Evolutionary conservation across 1,140 invertebrate genomes (phyloP).

Genomic region (Pseudachorutes palmiensis): DNA sequence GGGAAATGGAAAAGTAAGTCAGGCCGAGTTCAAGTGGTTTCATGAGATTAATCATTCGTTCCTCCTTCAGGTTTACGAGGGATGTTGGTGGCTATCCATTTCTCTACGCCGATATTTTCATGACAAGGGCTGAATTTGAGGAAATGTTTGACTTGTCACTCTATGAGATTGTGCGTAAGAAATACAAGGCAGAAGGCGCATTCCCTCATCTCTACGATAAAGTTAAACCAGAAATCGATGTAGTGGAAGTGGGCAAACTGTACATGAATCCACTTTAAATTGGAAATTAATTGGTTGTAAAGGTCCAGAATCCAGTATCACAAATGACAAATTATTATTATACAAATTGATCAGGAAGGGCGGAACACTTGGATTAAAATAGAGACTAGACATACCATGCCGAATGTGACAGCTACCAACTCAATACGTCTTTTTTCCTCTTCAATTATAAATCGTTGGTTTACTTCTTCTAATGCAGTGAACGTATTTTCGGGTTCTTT

Average conservation of each 20-base stretch:
- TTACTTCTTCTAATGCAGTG: too few relatives aligned
- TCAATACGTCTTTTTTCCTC: not conserved
- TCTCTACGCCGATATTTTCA: constrained; percentile 58
- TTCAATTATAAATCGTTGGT: not conserved
- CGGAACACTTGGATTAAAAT: not conserved
- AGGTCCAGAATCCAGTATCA: not conserved
- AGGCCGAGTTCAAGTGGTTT: not conserved
- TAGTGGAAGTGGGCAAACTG: constrained; percentile 52
- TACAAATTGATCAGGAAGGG: not conserved
- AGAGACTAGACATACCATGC: not conserved
- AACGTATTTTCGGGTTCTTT: too few relatives aligned
- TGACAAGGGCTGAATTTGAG: constrained; percentile 53
- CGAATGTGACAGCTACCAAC: not conserved
- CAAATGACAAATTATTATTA: not conserved
- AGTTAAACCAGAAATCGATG: constrained; percentile 60
- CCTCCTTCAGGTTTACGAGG: constrained; percentile 44
- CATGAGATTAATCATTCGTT: not conserved
- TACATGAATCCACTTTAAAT: constrained; percentile 41
- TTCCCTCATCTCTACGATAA: constrained; percentile 53
- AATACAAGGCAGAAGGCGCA: constrained; percentile 47
- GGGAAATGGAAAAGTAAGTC: constrained; percentile 48
- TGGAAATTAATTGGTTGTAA: too few relatives aligned
- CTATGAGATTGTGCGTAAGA: constrained; percentile 47
- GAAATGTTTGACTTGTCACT: constrained; percentile 50
- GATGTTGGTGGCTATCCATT: constrained; percentile 52